A percentile compares a stretch with the other conserved stretches of the same genome.
Conservation (phyloP, 2,888 invertebrate species). For the Tridacna crocea region DNA sequence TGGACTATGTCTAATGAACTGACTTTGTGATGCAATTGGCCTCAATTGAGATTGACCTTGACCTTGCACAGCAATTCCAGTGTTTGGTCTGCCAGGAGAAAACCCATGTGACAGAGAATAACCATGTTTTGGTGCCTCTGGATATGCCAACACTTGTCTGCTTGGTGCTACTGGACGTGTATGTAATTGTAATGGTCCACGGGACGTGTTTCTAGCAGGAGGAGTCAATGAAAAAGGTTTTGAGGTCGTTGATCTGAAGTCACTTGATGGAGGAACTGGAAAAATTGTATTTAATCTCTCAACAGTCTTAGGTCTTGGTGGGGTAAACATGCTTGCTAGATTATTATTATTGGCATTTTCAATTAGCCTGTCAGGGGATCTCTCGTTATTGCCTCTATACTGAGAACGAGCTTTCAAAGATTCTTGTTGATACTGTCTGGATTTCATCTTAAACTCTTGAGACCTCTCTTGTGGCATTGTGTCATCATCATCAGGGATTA, state of each 20-base stretch:
- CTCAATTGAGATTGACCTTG: not conserved
- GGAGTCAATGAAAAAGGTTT: not conserved
- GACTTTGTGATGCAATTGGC: not conserved
- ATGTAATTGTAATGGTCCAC: not conserved
- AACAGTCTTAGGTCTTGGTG: not conserved
- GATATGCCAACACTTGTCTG: not conserved
- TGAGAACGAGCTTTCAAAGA: not conserved
- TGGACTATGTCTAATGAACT: not conserved
- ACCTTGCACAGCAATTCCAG: not conserved
- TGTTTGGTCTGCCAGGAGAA: not conserved
- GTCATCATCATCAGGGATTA: conserved; percentile 56
- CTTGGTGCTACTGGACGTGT: not conserved
- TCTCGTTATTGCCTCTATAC: not conserved
- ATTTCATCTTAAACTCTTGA: conserved; percentile 34
- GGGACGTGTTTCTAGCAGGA: not conserved
- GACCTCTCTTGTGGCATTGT: conserved; percentile 22
- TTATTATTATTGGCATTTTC: not conserved
- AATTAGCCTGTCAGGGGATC: not conserved
- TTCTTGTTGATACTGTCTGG: conserved; percentile 16
- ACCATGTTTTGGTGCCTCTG: not conserved
- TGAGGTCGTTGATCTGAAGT: not conserved
- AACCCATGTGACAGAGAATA: not conserved
- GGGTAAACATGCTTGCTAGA: not conserved
- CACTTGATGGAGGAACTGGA: not conserved
- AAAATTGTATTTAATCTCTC: not conserved